Evolutionary conservation across 2,888 invertebrate species (phyloP), one percentile per base, ranked within the genome.

Genomic region (Himalopsyche kuldschensis): DNA sequence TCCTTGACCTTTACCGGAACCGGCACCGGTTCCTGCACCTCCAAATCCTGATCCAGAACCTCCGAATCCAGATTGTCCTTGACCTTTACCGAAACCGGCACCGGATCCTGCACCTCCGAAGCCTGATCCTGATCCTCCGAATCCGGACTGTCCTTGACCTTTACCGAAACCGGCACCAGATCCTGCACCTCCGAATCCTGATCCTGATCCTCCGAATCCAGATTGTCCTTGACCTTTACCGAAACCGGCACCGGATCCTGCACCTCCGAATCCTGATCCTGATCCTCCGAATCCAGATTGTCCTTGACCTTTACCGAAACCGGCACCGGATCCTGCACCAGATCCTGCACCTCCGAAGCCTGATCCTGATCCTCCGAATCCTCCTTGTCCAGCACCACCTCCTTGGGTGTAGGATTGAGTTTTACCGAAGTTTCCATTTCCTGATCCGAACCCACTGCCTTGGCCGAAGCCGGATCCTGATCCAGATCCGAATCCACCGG

Each of bases 401-500:
- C 79, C 63, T 32, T 48, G 63, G 27, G 17, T 55, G 55, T 55
- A 79, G 10, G 48, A 17, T 20, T 55, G 48, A 48, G 41, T 30
- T 31, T 55, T 55, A 79, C 30, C 27, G 27, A 47, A 48, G 11
- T 17, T 31, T 32, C 80, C 80, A 17, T 41, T 31, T 63, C 79
- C 35, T n/a, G 41, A 27, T 5, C 78, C 35, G 35, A 41, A 41
- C 10, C 35, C 35, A 10, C 10, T 11, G 11, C 35, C 35, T 10
- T 8, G 11, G 3, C 35, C 47, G 46, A 63, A 77, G 46, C 82
- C 82, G 30, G 47, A 24, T 2, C n/a, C 11, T 69, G 89, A 89
- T 1, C 88, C 86, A 24, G 86, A 86, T 48, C 89, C 85, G 84
- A 89, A 88, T 75, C 85, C 87, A 8, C 87, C 88, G 79, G 87